Conservation (phyloP, 2,888 invertebrate species). For the Lepidonotus clava region DNA sequence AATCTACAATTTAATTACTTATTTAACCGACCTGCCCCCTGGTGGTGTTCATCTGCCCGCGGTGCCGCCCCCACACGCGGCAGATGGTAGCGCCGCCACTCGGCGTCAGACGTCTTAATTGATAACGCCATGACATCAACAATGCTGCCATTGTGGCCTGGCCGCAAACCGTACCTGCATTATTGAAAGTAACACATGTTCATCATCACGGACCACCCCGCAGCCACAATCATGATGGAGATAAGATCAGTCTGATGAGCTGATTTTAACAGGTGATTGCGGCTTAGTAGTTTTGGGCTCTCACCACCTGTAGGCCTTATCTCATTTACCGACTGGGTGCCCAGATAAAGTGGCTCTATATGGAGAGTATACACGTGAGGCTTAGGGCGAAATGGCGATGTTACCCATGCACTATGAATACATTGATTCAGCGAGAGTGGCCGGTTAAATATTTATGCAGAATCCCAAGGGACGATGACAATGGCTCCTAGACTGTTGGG, state of each 20-base stretch:
- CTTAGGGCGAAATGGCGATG: too few species aligned
- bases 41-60: background rate
- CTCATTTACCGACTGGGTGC: too few species aligned
- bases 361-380: too few species aligned
- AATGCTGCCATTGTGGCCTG: background rate
- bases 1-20: conserved; percentile 11
- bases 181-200: background rate
- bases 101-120: background rate
- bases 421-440: too few species aligned
- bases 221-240: background rate
- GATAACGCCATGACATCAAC: background rate
- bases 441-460: too few species aligned
- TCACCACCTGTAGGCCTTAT: too few species aligned
- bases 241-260: conserved; percentile 10
- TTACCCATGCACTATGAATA: too few species aligned
- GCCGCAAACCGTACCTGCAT: background rate
- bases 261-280: conserved; percentile 27
- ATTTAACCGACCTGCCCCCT: background rate
- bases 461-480: too few species aligned
- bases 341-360: too few species aligned
- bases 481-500: too few species aligned
- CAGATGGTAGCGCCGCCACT: background rate
- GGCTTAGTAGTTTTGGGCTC: too few species aligned
- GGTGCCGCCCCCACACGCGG: background rate
- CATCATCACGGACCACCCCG: background rate